Conservation (phyloP, 2,113 vertebrate species). For the Phainopepla nitens region DNA sequence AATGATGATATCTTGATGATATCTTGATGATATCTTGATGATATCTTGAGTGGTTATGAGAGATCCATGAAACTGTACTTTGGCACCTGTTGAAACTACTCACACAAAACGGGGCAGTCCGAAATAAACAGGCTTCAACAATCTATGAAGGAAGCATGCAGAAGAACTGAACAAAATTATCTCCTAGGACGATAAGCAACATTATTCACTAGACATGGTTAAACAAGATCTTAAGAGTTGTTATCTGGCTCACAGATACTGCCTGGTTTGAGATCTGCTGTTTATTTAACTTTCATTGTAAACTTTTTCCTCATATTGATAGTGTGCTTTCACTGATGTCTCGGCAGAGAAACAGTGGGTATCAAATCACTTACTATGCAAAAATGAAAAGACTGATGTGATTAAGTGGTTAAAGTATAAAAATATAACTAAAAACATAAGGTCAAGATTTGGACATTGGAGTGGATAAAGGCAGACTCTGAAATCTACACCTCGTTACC, state of each 20-base stretch:
- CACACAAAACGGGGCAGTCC: accelerated
- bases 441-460: background rate
- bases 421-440: background rate
- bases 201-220: background rate
- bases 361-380: background rate
- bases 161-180: background rate
- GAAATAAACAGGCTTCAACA: background rate
- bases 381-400: background rate
- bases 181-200: background rate
- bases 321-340: background rate
- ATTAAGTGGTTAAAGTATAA: background rate
- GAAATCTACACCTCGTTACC: background rate
- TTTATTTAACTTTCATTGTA: background rate
- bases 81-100: background rate
- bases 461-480: background rate
- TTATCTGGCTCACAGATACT: background rate
- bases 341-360: background rate
- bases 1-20: background rate
- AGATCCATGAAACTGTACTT: background rate
- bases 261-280: background rate
- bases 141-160: background rate
- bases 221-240: background rate
- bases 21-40: no score
- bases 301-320: background rate
- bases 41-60: background rate